These are phyloP conservation scores for Bugulina stolonifera DNA, from an alignment of 2,888 invertebrate genomes.

Conservation along the genomic window DNA sequence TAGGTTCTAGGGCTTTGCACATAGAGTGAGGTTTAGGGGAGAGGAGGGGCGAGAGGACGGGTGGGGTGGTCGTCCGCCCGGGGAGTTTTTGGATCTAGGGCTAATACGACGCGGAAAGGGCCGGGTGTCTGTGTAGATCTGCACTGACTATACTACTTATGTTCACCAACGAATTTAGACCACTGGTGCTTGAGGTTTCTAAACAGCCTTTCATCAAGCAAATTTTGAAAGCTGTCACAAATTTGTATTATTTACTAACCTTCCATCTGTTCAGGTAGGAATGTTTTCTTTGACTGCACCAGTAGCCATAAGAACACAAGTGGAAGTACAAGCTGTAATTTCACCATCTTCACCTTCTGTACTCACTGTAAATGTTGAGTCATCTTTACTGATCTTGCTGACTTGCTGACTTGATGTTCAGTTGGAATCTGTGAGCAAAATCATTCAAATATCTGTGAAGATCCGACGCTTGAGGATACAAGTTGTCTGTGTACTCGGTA, in stretches of 20 bases:
- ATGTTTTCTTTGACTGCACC: constrained; percentile 26
- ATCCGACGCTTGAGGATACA: constrained; percentile 33
- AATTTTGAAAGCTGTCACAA: not conserved
- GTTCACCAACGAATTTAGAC: no score
- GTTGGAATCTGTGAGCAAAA: not conserved
- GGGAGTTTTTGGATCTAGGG: no score
- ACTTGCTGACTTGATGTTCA: constrained; percentile 26
- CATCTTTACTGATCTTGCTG: not conserved
- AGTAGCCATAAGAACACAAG: constrained; percentile 25
- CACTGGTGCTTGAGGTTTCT: no score
- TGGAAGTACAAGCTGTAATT: not conserved
- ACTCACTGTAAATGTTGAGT: not conserved
- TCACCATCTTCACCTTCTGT: not conserved
- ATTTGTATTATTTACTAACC: not conserved
- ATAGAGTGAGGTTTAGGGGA: no score
- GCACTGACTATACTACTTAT: no score
- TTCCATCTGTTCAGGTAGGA: not conserved
- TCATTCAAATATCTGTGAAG: constrained; percentile 10
- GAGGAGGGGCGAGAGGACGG: no score
- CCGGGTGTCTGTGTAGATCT: no score
- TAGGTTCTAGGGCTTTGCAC: no score
- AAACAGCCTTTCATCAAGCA: not conserved
- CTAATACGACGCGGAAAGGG: no score
- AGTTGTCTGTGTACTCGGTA: constrained; percentile 35
- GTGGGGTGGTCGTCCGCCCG: no score